Base-by-base conservation (phyloP, 2,888 invertebrate genomes). In the Drosophila kambysellisi region DNA sequence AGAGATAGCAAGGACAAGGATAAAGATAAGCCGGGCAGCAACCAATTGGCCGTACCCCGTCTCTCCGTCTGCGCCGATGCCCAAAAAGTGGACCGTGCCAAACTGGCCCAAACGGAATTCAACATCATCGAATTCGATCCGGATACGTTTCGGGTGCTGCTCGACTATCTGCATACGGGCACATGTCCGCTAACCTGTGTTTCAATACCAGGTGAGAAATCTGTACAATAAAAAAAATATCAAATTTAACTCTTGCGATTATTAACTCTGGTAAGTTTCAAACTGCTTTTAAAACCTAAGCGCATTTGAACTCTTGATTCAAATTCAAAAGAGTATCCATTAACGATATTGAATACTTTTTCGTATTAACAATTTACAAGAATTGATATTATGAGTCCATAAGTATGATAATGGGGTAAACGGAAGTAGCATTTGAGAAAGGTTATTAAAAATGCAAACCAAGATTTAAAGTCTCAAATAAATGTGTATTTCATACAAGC, bases 41-140 rank as follows among this genome's bases (percentile, higher is more conserved):
- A 95, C 71, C 96, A 96, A 80, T 93, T 98, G 76, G 97, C 96
- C 37, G 97, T 98, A 48, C 98, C 98, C 53, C 95, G 98, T 81
- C 94, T 98, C 66, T 98, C 97, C 78, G 98, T 98, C 62, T 98
- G 98, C 93, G 98, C 98, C 7, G 98, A 98, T 92, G 97, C 97
- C 76, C 98, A 98, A 92, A 98, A 98, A 94, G 98, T 98, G 30
- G 98, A 98, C 93, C 95, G 97, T 77, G 96, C 97, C 72, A 98
- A 98, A 94, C 94, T 98, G 74, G 98, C 98, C 61, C 98, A 98
- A 94, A 97, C 97, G 81, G 98, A 98, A 96, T 98, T 98, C 94
- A 97, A 97, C 81, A 98, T 98, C 92, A 98, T 98, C 91, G 98
- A 98, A 94, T 98, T 98, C 93, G 98, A 98, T 94, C 96, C 98